Base-by-base conservation (phyloP, 2,888 invertebrate genomes). In the Byasa hedistus region DNA sequence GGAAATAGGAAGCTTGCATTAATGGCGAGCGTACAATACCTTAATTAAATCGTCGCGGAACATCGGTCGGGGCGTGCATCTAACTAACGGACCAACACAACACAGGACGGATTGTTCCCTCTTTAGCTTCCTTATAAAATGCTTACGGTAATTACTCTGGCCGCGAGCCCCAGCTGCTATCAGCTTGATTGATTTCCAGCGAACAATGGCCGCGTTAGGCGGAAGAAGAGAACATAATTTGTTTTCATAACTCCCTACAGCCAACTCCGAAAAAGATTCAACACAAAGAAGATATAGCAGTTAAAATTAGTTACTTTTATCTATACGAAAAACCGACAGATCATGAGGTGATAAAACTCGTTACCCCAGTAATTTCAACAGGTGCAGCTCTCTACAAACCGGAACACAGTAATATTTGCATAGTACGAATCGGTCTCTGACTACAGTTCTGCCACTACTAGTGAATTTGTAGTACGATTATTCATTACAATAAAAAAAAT, bases 1-100 rank as follows among this genome's bases (percentile, higher is more conserved):
- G 55, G 61, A 54, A 65, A 61, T 72, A 70, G 67, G 68, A 72
- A 72, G 75, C 73, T 75, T 71, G 79, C 81, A 84, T 88, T 86
- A 89, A 89, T 87, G 84, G 85, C 82, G 76, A 72, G 81, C 83
- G 79, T 83, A 90, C 89, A 90, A 91, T 90, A 87, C 86, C 85
- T 89, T 91, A 90, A 91, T 91, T 91, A 91, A 90, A 91, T 88
- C 90, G 90, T 89, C 83, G 79, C 76, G 76, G 76, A 72, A 80
- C 81, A 85, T 82, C 83, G 79, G 74, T 72, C 74, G 73, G 76
- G 79, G 77, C 80, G 89, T 89, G 90, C 89, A 87, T 87, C 89
- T 84, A 81, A 75, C 82, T 87, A 89, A 89, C 88, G 87, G 86
- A 81, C 78, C 68, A 69, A 68, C 71, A 69, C 71, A 71, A 69